Evolutionary conservation across 2,797 vertebrate genomes (phyloP), one percentile per base, ranked within the genome.

Genomic region (Halcyon chelicuti): DNA sequence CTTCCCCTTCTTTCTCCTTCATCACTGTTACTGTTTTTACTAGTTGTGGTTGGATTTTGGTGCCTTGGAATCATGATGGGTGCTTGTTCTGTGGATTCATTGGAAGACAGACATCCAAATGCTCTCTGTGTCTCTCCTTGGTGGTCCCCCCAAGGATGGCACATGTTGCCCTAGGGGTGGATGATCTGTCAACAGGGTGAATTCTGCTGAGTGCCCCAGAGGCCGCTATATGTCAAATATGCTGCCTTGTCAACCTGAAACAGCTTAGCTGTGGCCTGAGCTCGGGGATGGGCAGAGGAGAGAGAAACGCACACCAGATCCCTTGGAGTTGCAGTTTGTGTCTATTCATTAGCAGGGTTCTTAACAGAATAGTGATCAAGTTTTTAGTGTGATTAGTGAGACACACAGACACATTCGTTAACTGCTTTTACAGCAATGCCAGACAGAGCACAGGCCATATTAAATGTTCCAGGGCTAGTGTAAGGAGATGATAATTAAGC

Each of bases 401-500:
- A 94, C 85, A 94, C 55, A 87, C 72, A 83, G 75, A 71, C 42
- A 77, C 94, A 90, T 88, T 93, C 93, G 87, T 93, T 96, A 88
- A 58, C 78, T 71, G 81, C 57, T 90, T 72, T 86, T 88, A 37
- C 75, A 37, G 72, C 26, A 33, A 75, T 2, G 39, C 4, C 70
- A 18, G 82, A 31, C 86, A 91, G 78, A 79, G 84, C 86, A 83
- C 65, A 83, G 89, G 42, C 75, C n/a, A 2, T 5, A 66, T 6
- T 25, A 62, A 93, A 80, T 83, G 73, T 84, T 93, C 87, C 89
- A 29, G 51, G 68, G 85, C 61, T 83, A 60, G 28, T 85, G 86
- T 84, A 90, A 94, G 15, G n/a, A 93, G 80, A 89, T 35, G 54
- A 52, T 96, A 97, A 96, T 96, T 95, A 94, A 78, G 62, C 76